Percentiles rank a stretch among this genome's conserved stretches.
These are phyloP conservation scores for Hydropsyche betteni DNA, from an alignment of 2,888 invertebrate species.

Conservation along the genomic window DNA sequence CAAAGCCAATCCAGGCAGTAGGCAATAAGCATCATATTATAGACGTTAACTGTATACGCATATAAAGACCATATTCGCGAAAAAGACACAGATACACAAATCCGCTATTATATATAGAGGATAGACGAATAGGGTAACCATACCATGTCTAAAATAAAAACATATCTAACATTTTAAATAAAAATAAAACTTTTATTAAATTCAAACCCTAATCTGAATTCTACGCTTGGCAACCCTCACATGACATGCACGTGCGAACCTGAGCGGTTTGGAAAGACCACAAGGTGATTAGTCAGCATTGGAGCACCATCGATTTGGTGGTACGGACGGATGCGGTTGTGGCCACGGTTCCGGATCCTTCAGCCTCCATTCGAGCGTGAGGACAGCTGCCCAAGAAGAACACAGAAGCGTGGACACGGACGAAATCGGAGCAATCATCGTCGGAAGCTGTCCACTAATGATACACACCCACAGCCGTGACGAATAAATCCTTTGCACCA, in stretches of 20 bases:
- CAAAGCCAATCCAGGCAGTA: too few relatives aligned
- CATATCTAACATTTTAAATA: background rate
- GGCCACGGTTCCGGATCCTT: constrained; percentile 31
- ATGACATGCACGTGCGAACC: background rate
- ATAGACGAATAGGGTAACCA: too few relatives aligned
- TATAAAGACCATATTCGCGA: too few relatives aligned
- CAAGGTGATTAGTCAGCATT: constrained; percentile 35
- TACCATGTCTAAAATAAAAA: background rate
- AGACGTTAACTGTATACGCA: too few relatives aligned
- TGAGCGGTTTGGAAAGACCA: constrained; percentile 23
- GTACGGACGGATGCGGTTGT: constrained; percentile 43
- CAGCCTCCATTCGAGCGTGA: constrained; percentile 27
- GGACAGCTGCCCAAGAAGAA: constrained; percentile 18
- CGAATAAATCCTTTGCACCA: too few relatives aligned
- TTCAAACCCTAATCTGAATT: background rate
- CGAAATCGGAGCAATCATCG: too few relatives aligned
- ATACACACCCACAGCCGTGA: too few relatives aligned
- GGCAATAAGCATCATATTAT: too few relatives aligned
- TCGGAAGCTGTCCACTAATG: too few relatives aligned
- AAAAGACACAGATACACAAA: too few relatives aligned
- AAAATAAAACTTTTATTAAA: background rate
- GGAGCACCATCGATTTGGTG: constrained; percentile 38
- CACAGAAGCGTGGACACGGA: background rate
- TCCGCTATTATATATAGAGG: too few relatives aligned
- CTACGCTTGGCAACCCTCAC: too few relatives aligned